A percentile compares a stretch with the other conserved stretches of the same genome.
Conservation (phyloP, 92 coral and sea anemone genomes). For the Porites divaricata region DNA sequence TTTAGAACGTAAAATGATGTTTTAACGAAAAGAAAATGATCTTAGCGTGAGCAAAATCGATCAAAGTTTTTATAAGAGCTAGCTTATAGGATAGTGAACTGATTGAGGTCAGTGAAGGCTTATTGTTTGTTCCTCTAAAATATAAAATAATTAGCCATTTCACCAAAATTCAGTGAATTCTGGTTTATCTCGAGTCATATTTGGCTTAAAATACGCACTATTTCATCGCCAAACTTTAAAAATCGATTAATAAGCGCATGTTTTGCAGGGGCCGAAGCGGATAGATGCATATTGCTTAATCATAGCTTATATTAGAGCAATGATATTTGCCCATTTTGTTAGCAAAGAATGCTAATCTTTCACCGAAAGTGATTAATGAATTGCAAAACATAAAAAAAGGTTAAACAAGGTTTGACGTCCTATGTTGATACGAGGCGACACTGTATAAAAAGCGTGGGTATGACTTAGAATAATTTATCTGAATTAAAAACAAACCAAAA, state of each 20-base stretch:
- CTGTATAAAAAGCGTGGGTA: neutral
- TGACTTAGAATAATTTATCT: neutral
- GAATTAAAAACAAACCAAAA: neutral
- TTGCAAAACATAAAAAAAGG: neutral
- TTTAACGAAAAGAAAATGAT: neutral
- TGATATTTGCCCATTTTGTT: neutral
- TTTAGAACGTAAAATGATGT: neutral
- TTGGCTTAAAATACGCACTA: no score
- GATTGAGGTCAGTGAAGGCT: neutral
- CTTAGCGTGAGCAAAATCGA: neutral
- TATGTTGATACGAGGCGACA: neutral
- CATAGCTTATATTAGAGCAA: neutral
- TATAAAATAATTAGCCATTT: neutral
- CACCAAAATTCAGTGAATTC: neutral
- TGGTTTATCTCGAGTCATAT: neutral
- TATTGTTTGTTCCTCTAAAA: neutral
- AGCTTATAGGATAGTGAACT: neutral
- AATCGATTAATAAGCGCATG: neutral
- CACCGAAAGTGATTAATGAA: neutral
- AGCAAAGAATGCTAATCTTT: neutral
- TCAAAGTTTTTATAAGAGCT: neutral
- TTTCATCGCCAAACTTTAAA: neutral
- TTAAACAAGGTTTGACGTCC: neutral
- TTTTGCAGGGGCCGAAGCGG: neutral
- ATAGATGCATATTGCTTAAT: neutral